Evolutionary conservation across 1,140 invertebrate species (phyloP).

Genomic region (Myzus persicae): DNA sequence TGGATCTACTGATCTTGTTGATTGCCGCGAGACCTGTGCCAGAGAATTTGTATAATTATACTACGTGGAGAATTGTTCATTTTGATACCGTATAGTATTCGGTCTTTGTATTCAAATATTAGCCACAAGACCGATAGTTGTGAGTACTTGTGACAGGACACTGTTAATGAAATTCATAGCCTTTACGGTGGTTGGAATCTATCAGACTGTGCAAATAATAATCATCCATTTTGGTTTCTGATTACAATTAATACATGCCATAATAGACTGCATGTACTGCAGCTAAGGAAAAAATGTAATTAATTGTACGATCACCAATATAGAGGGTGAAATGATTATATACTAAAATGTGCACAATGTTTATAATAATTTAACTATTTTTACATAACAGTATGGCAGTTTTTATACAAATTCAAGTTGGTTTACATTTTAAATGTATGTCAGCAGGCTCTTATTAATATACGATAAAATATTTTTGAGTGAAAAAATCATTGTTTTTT

Average conservation of each 20-base stretch:
- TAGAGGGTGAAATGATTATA: not conserved
- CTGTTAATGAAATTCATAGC: not conserved
- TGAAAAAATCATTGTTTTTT: too few species aligned
- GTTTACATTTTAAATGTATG: too few species aligned
- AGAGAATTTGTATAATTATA: conserved; percentile 10
- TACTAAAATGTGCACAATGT: too few species aligned
- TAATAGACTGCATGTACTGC: not conserved
- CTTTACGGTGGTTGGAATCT: not conserved
- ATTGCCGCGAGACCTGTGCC: not conserved
- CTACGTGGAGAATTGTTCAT: not conserved
- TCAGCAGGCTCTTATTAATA: too few species aligned
- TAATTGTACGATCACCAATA: not conserved
- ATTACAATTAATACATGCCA: not conserved
- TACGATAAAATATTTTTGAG: too few species aligned
- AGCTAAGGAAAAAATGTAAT: not conserved
- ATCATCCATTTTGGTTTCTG: not conserved
- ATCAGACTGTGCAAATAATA: not conserved
- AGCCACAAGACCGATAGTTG: not conserved
- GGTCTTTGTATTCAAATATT: not conserved
- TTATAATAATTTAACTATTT: too few species aligned
- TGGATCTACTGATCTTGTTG: not conserved
- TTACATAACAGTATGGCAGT: too few species aligned
- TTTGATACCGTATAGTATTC: conserved; percentile 11
- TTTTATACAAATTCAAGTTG: too few species aligned
- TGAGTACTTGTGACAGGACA: not conserved